Percentiles rank a stretch among this genome's conserved stretches.
Evolutionary conservation across 2,888 invertebrate genomes (phyloP).

Genomic region (Steinernema carpocapsae): DNA sequence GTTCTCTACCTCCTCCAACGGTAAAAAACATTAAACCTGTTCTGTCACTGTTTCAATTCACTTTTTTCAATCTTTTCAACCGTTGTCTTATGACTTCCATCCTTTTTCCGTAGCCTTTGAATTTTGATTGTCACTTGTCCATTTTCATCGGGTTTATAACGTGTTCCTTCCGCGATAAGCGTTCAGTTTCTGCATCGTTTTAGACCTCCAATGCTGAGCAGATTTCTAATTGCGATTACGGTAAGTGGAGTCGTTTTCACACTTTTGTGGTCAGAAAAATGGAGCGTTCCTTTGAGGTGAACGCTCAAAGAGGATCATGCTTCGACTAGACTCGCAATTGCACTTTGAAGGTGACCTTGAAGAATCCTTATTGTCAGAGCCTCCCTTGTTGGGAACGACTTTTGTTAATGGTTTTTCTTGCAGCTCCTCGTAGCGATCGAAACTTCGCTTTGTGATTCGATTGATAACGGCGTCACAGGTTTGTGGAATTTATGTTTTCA

Average conservation of each 20-base stretch:
- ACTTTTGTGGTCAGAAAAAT: not conserved
- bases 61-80: not conserved
- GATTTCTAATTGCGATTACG: not conserved
- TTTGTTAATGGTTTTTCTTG: conserved; percentile 18
- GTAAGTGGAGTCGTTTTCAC: not conserved
- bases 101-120: conserved; percentile 17
- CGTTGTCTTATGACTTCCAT: conserved; percentile 24
- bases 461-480: conserved; percentile 27
- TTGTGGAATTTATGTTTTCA: not conserved
- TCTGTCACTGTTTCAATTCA: conserved; percentile 28
- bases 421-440: conserved; percentile 12
- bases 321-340: not conserved
- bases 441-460: not conserved
- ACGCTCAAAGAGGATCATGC: not conserved
- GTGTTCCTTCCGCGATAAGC: too few relatives aligned
- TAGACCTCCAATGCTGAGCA: conserved; percentile 9
- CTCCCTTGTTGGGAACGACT: too few relatives aligned
- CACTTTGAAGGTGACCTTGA: conserved; percentile 25
- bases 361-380: not conserved
- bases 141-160: not conserved
- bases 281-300: not conserved
- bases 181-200: not conserved
- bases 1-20: not conserved
- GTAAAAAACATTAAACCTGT: conserved; percentile 31
- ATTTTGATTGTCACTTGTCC: conserved; percentile 5